A percentile compares a stretch with the other conserved stretches of the same genome.
Evolutionary conservation across 53 echinoderm and acorn worm genomes (phyloP).

Genomic region (Antedon mediterranea): DNA sequence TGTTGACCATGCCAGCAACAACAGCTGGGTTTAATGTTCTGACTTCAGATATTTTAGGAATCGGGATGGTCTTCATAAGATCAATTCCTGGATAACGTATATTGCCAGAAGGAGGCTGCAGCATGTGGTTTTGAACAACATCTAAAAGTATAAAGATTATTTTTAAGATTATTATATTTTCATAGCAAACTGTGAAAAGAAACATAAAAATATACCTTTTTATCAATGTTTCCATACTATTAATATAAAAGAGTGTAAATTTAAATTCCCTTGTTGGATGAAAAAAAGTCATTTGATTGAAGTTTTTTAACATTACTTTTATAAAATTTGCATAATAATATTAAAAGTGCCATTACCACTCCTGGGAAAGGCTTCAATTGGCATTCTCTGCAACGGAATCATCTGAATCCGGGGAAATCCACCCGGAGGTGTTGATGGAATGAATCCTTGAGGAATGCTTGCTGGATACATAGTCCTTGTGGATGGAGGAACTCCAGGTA

Average conservation of each 20-base stretch:
- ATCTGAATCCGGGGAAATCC: neutral
- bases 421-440: neutral
- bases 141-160: neutral
- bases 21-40: neutral
- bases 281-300: no score
- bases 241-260: no score
- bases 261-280: no score
- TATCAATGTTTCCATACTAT: no score
- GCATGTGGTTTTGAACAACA: neutral
- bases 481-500: neutral
- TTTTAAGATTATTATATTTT: no score
- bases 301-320: no score
- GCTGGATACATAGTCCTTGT: neutral
- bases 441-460: conserved; percentile 1
- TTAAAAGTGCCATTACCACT: neutral
- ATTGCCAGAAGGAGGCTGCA: neutral
- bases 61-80: neutral
- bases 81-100: neutral
- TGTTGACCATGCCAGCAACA: neutral
- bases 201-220: no score
- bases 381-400: neutral
- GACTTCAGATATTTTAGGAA: neutral
- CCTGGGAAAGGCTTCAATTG: neutral
- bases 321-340: no score
- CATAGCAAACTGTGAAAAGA: no score